phyloP scores from a whole-genome alignment of 2,113 vertebrate genomes.

The Neotoma lepida region DNA sequence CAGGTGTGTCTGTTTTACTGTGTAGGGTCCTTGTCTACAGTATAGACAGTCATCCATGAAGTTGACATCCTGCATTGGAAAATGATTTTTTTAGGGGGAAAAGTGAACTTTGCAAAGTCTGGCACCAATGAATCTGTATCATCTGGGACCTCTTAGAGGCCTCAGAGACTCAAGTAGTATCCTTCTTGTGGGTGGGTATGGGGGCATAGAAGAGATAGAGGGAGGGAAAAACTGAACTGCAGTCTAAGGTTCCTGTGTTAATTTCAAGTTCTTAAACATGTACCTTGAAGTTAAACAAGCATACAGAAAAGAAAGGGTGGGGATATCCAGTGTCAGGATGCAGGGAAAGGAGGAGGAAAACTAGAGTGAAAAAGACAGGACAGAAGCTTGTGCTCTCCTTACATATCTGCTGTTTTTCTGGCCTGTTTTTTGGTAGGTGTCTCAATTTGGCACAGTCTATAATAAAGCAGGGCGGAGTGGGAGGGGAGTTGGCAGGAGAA shows the following conservation, averaged over 20 bases:
- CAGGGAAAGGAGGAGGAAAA: conserved; percentile 49
- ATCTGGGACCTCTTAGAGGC: neutral
- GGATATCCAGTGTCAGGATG: neutral
- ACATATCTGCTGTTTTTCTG: neutral
- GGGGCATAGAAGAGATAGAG: too few species aligned
- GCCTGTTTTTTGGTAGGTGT: conserved; percentile 14
- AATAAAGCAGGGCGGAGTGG: neutral
- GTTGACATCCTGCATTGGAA: neutral
- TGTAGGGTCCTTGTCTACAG: neutral
- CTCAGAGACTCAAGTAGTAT: neutral
- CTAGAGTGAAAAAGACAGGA: neutral
- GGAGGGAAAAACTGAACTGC: neutral
- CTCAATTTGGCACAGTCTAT: neutral
- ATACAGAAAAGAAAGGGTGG: conserved; percentile 7
- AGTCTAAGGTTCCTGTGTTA: neutral
- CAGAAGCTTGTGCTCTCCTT: neutral
- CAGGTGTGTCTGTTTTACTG: conserved; percentile 35
- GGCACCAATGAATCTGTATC: conserved; percentile 44
- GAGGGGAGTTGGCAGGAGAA: conserved; percentile 18
- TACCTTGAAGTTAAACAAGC: neutral
- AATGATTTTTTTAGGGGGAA: neutral
- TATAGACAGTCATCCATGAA: conserved; percentile 1
- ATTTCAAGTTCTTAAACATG: conserved; percentile 49
- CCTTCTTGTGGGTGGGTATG: neutral
- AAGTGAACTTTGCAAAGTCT: conserved; percentile 39